A percentile compares a stretch with the other conserved stretches of the same genome.
These are phyloP conservation scores for Drosophila hawaiiensis DNA, from an alignment of 2,888 invertebrate genomes.

Conservation along the genomic window DNA sequence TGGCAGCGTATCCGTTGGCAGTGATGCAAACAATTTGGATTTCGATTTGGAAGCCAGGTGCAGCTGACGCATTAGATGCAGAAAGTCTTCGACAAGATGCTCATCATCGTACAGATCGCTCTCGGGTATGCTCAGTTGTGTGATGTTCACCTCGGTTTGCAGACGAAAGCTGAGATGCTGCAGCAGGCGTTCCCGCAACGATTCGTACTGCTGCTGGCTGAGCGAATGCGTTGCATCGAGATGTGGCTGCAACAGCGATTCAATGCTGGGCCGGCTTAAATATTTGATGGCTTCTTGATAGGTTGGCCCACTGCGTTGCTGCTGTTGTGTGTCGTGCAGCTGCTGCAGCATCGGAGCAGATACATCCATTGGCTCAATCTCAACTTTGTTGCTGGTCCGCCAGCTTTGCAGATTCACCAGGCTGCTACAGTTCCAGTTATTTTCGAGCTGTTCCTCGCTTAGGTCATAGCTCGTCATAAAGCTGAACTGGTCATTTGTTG, in stretches of 20 bases:
- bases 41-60: constrained; percentile 24
- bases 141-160: constrained; percentile 78
- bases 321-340: constrained; percentile 38
- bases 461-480: constrained; percentile 81
- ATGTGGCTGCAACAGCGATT: constrained; percentile 61
- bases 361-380: constrained; percentile 38
- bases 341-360: constrained; percentile 22
- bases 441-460: constrained; percentile 21
- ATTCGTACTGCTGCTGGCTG: constrained; percentile 58
- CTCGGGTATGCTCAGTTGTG: constrained; percentile 80
- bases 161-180: constrained; percentile 71
- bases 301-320: constrained; percentile 33
- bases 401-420: constrained; percentile 37
- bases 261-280: constrained; percentile 46
- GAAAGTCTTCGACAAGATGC: constrained; percentile 77
- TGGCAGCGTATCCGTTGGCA: constrained; percentile 57
- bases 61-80: constrained; percentile 65
- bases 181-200: constrained; percentile 60
- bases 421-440: constrained; percentile 30
- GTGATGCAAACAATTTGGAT: constrained; percentile 33
- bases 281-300: constrained; percentile 61
- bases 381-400: constrained; percentile 24
- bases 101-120: constrained; percentile 82
- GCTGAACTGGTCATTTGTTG: constrained; percentile 77
- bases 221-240: constrained; percentile 31